A percentile compares a stretch with the other conserved stretches of the same genome.
Evolutionary conservation across 2,888 invertebrate species (phyloP).

Genomic region (Lissonota sp.): DNA sequence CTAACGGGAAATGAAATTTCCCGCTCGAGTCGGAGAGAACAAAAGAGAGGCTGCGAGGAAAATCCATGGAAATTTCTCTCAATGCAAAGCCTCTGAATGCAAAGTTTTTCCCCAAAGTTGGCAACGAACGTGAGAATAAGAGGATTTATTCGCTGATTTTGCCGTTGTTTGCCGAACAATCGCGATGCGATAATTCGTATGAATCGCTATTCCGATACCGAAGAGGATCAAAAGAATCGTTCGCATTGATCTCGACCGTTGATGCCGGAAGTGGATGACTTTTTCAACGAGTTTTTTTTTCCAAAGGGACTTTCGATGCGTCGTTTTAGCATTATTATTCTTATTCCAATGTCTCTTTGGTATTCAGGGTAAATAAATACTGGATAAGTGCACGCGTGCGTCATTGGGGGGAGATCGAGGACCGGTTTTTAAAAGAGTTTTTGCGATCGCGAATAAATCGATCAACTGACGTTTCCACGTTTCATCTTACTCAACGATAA

Average conservation of each 20-base stretch:
- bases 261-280: background rate
- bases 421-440: conserved; percentile 52
- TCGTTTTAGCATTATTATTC: background rate
- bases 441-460: conserved; percentile 53
- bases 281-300: background rate
- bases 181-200: background rate
- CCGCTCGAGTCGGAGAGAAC: conserved; percentile 1
- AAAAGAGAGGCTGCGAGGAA: conserved; percentile 11
- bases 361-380: conserved; percentile 8
- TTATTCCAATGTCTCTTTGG: background rate
- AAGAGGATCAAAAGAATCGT: too few relatives aligned
- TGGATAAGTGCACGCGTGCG: conserved; percentile 16
- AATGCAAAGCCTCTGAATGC: too few relatives aligned
- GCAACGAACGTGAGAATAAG: background rate
- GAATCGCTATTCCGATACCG: too few relatives aligned
- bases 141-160: background rate
- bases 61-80: background rate
- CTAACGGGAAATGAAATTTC: conserved; percentile 6
- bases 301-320: background rate
- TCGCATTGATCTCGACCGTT: too few relatives aligned
- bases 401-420: conserved; percentile 28
- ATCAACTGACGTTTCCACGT: conserved; percentile 36
- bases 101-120: conserved; percentile 7
- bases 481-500: conserved; percentile 15
- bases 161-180: background rate